Evolutionary conservation across 2,113 vertebrate genomes (phyloP).

Genomic region (Thermophis baileyi): DNA sequence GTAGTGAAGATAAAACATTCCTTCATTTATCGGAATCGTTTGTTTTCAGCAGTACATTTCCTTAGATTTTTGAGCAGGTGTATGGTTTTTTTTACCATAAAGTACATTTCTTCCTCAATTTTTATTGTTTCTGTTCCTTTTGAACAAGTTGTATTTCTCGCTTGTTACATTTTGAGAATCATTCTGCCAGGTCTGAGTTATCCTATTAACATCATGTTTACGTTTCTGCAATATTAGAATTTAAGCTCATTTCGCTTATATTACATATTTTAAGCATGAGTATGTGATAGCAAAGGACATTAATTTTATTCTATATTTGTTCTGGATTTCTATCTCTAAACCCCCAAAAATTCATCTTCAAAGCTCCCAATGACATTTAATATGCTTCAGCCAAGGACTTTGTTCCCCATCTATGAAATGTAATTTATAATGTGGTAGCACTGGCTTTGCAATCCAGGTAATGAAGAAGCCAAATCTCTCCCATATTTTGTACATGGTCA

Average conservation of each 20-base stretch:
- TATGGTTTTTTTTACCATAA: background rate
- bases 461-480: background rate
- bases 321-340: background rate
- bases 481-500: background rate
- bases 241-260: background rate
- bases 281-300: background rate
- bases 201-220: background rate
- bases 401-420: background rate
- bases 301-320: background rate
- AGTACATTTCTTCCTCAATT: background rate
- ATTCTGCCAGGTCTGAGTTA: background rate
- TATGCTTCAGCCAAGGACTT: background rate
- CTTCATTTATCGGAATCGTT: background rate
- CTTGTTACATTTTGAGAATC: background rate
- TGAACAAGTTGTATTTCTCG: background rate
- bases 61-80: background rate
- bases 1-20: background rate
- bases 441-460: background rate
- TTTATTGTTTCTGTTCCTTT: background rate
- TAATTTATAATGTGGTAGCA: background rate
- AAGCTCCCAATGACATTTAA: background rate
- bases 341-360: background rate
- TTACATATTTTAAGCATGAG: background rate
- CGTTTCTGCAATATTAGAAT: background rate
- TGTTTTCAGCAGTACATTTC: background rate